Conservation (phyloP, 1,140 invertebrate species). For the Drosophila truncata region DNA sequence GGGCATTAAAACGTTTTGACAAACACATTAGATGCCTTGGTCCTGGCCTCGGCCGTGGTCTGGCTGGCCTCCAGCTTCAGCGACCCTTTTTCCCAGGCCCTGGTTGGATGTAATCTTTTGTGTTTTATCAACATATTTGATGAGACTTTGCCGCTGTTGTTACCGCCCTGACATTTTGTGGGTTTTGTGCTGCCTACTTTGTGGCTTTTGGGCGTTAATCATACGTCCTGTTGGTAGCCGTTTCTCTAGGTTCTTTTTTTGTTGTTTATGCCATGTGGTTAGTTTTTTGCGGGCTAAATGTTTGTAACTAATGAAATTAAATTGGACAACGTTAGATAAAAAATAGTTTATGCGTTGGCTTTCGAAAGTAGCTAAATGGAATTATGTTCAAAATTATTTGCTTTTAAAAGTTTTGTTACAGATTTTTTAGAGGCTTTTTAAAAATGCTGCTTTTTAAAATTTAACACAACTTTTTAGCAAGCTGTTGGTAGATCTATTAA, state of each 20-base stretch:
- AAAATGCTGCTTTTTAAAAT: no score
- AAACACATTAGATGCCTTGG: slow-evolving; percentile 73
- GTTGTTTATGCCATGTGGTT: slow-evolving; percentile 36
- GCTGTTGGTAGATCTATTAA: no score
- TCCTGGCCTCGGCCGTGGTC: slow-evolving; percentile 43
- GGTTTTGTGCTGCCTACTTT: slow-evolving; percentile 66
- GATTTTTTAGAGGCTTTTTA: no score
- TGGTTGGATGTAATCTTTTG: slow-evolving; percentile 67
- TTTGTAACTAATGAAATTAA: slow-evolving; percentile 41
- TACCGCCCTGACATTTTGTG: slow-evolving; percentile 54
- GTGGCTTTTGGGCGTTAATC: slow-evolving; percentile 70
- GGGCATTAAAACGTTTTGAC: slow-evolving; percentile 80
- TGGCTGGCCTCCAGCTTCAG: slow-evolving; percentile 5
- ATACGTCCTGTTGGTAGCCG: slow-evolving; percentile 55
- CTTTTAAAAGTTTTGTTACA: no score
- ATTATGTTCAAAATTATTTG: not conserved
- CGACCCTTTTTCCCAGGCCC: slow-evolving; percentile 36
- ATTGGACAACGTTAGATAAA: slow-evolving; percentile 16
- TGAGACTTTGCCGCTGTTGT: slow-evolving; percentile 62
- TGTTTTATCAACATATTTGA: slow-evolving; percentile 83
- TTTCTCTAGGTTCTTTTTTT: not conserved
- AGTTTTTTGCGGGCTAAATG: slow-evolving; percentile 47
- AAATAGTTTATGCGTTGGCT: slow-evolving; percentile 1
- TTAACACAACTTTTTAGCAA: no score
- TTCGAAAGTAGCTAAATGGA: not conserved